A percentile compares a stretch with the other conserved stretches of the same genome.
Evolutionary conservation across 2,113 vertebrate genomes (phyloP).

Genomic region (Nothoprocta pentlandii): DNA sequence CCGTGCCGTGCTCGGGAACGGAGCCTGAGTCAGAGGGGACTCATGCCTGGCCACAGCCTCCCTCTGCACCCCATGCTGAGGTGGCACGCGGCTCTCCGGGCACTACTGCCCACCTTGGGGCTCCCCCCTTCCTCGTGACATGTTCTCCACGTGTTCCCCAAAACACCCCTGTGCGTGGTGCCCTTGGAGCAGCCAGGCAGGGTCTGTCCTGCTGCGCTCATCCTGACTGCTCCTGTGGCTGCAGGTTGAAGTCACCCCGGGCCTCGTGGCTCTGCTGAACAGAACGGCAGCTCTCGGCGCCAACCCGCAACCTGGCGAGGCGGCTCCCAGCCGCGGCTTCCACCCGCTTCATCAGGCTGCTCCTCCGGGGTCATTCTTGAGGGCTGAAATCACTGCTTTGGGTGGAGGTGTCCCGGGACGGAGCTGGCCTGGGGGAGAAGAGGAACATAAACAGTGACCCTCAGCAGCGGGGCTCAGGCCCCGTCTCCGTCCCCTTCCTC

Average conservation of each 20-base stretch:
- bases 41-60: background rate
- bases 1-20: background rate
- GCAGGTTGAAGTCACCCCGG: background rate
- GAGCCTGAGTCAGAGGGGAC: no score
- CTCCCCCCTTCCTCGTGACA: background rate
- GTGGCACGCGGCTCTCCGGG: background rate
- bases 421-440: background rate
- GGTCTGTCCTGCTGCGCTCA: background rate
- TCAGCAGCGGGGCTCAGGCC: background rate
- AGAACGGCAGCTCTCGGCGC: background rate
- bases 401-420: slow-evolving; percentile 17
- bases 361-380: background rate
- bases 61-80: background rate
- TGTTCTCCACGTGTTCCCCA: rapidly evolving
- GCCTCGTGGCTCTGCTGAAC: background rate
- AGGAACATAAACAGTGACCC: background rate
- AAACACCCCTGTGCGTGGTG: background rate
- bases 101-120: background rate
- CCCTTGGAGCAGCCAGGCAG: background rate
- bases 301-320: background rate
- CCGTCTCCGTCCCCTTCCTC: background rate
- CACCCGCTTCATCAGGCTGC: background rate
- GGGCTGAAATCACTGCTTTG: slow-evolving; percentile 17
- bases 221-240: background rate
- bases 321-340: background rate